phyloP scores from a whole-genome alignment of 2,113 vertebrate species.

The Pachyramphus minor region DNA sequence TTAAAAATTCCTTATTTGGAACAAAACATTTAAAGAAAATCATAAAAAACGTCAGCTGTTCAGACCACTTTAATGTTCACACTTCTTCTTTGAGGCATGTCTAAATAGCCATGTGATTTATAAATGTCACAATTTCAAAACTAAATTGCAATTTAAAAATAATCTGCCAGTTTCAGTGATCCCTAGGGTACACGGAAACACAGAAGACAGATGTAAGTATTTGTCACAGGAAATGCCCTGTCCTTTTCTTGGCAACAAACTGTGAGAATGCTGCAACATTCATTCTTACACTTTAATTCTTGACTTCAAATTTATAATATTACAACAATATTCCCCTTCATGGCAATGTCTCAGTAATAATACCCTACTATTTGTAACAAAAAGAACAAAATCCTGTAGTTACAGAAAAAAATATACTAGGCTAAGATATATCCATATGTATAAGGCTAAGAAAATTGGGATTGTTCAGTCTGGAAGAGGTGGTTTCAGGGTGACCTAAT shows the following conservation, averaged over 20 bases:
- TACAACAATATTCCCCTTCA: background rate
- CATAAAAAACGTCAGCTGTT: background rate
- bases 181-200: background rate
- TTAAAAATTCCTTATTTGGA: background rate
- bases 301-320: background rate
- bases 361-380: background rate
- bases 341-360: background rate
- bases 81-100: background rate
- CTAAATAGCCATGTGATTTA: background rate
- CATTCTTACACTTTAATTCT: background rate
- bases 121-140: background rate
- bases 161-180: background rate
- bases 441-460: background rate
- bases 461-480: background rate
- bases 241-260: background rate
- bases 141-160: background rate
- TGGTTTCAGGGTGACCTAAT: accelerated
- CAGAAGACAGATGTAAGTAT: background rate
- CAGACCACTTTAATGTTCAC: background rate
- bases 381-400: background rate
- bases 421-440: background rate
- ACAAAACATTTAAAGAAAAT: background rate
- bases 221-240: background rate
- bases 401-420: background rate
- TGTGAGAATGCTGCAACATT: background rate